phyloP scores from a whole-genome alignment of 2,888 invertebrate species.

The Isoperla grammatica region DNA sequence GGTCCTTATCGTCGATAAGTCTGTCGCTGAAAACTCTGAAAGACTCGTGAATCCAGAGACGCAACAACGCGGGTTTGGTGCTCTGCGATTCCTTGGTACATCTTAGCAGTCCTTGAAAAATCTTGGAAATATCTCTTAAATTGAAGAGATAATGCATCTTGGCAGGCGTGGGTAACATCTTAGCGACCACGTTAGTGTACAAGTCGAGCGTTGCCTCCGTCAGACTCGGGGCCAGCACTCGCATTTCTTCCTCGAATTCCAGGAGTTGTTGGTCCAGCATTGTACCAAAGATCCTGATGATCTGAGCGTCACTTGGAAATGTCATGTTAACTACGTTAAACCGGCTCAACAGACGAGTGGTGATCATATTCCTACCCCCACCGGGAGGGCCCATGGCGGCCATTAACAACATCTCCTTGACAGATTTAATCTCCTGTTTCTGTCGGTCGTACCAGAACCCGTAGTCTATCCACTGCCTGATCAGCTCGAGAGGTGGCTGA shows the following conservation, averaged over 20 bases:
- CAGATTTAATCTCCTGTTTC: constrained; percentile 56
- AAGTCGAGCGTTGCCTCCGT: constrained; percentile 70
- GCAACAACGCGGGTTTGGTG: constrained; percentile 61
- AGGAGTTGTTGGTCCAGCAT: constrained; percentile 74
- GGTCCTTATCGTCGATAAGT: constrained; percentile 73
- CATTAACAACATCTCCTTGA: constrained; percentile 67
- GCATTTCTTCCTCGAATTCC: constrained; percentile 75
- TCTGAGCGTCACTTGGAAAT: constrained; percentile 73
- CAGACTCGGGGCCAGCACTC: constrained; percentile 57
- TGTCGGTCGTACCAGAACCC: constrained; percentile 83
- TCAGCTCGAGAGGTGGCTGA: constrained; percentile 80
- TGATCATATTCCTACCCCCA: constrained; percentile 75
- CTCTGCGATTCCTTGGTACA: constrained; percentile 72
- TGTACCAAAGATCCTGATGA: constrained; percentile 74
- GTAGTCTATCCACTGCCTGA: constrained; percentile 82
- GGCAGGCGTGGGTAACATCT: constrained; percentile 79
- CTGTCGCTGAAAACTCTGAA: constrained; percentile 81
- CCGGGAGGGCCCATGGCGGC: constrained; percentile 84
- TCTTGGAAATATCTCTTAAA: constrained; percentile 79
- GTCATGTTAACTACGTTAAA: constrained; percentile 74
- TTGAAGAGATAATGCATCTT: constrained; percentile 91
- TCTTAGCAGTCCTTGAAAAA: constrained; percentile 63
- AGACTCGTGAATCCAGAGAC: constrained; percentile 83
- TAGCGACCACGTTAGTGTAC: constrained; percentile 64
- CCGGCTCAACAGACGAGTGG: constrained; percentile 68